A percentile compares a stretch with the other conserved stretches of the same genome.
phyloP scores from a whole-genome alignment of 1,140 invertebrate species.

The Scaptomyza pallida region DNA sequence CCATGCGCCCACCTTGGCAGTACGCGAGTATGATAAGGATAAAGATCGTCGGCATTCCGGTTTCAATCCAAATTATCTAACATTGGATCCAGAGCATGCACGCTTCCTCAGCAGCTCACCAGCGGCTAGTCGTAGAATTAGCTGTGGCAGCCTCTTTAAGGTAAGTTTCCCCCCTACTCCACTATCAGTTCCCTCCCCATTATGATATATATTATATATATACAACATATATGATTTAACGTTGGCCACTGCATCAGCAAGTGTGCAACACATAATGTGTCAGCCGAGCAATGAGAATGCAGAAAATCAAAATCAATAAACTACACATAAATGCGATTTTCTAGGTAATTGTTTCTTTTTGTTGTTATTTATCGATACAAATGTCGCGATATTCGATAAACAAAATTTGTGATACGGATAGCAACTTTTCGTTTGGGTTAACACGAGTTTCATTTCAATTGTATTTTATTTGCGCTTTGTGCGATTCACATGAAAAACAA shows the following conservation, averaged over 20 bases:
- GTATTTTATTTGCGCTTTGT: slow-evolving; percentile 7
- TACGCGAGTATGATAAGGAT: slow-evolving; percentile 83
- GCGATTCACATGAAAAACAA: slow-evolving; percentile 6
- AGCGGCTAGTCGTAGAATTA: slow-evolving; percentile 90
- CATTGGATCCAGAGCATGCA: slow-evolving; percentile 86
- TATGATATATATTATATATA: slow-evolving; percentile 14
- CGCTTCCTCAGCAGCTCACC: slow-evolving; percentile 88
- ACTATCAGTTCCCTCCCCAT: slow-evolving; percentile 18
- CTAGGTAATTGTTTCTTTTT: slow-evolving; percentile 58
- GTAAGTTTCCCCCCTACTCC: slow-evolving; percentile 81
- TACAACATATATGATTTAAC: slow-evolving; percentile 26
- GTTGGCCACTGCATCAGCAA: slow-evolving; percentile 50
- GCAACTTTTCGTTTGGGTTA: slow-evolving; percentile 25
- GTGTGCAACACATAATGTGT: slow-evolving; percentile 43
- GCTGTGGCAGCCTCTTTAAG: slow-evolving; percentile 91
- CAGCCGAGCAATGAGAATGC: slow-evolving; percentile 62
- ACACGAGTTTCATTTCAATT: slow-evolving; percentile 32
- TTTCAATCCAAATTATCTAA: slow-evolving; percentile 86
- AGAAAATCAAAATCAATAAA: slow-evolving; percentile 43
- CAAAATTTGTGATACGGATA: not conserved
- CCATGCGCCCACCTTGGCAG: slow-evolving; percentile 77
- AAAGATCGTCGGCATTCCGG: slow-evolving; percentile 85
- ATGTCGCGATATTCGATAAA: not conserved
- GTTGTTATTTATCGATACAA: not conserved
- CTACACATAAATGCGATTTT: slow-evolving; percentile 59